Evolutionary conservation across 92 coral and sea anemone species (phyloP).

Genomic region (Phenganax subtilis): DNA sequence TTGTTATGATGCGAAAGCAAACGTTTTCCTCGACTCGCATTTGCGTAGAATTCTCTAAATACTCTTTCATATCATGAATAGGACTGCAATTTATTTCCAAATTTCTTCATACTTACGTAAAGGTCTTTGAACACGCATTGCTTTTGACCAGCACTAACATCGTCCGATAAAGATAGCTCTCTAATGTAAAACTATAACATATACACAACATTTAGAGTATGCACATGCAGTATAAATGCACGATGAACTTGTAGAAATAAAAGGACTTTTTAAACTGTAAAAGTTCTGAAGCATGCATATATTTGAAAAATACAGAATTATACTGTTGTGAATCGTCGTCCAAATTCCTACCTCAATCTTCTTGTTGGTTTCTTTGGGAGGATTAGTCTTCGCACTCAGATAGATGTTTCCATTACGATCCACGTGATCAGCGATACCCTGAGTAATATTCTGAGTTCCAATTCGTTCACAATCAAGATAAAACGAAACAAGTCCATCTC

Average conservation of each 20-base stretch:
- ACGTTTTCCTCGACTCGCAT: no score
- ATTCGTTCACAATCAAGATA: constrained; percentile 75
- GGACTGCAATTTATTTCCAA: no score
- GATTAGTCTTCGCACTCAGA: constrained; percentile 20
- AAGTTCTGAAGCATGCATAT: no score
- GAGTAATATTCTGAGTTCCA: constrained; percentile 47
- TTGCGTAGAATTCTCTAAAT: no score
- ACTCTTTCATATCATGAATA: no score
- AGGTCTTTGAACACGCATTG: constrained; percentile 26
- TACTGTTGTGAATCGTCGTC: no score
- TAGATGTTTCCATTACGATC: constrained; percentile 13
- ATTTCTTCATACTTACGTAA: constrained; percentile 11
- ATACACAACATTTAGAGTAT: neutral
- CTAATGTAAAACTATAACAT: constrained; percentile 25
- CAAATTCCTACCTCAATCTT: constrained; percentile 18
- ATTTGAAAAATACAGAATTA: no score
- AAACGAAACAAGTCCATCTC: constrained; percentile 56
- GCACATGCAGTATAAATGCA: neutral
- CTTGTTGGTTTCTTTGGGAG: neutral
- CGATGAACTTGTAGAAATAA: neutral
- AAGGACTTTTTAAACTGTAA: no score
- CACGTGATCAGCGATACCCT: neutral
- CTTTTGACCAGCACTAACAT: constrained; percentile 27
- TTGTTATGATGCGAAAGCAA: no score
- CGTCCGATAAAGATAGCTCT: constrained; percentile 21